Conservation (phyloP, 2,113 vertebrate species). For the Neomonachus schauinslandi region DNA sequence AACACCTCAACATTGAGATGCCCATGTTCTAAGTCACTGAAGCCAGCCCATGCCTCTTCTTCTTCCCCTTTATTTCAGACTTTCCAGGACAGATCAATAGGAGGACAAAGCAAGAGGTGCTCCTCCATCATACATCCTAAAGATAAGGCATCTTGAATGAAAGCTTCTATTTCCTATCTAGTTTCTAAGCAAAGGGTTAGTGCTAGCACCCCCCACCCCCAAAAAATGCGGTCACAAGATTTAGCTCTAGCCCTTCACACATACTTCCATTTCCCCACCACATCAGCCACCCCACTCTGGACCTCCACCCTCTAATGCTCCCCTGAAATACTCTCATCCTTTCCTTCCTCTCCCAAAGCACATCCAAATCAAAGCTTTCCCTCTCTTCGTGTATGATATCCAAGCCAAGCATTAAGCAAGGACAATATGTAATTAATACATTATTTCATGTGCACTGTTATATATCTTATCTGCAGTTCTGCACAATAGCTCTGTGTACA, state of each 20-base stretch:
- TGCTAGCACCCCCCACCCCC: fast-evolving
- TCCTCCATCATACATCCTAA: background rate
- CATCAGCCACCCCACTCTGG: background rate
- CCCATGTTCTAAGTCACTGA: background rate
- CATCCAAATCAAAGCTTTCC: background rate
- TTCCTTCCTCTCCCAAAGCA: background rate
- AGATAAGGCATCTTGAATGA: background rate
- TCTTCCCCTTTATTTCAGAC: background rate
- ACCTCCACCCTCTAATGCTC: background rate
- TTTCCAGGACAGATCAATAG: background rate
- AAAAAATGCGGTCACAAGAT: background rate
- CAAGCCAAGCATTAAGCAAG: background rate
- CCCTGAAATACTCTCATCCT: background rate
- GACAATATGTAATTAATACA: background rate
- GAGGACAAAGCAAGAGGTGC: background rate
- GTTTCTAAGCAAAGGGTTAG: background rate
- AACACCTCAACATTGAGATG: background rate
- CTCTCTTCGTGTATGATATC: background rate
- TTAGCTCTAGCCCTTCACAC: background rate
- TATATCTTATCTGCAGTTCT: background rate
- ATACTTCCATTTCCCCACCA: background rate
- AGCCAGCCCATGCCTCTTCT: background rate
- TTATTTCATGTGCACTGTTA: background rate
- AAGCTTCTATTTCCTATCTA: background rate
- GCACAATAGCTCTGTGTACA: background rate